Conservation (phyloP, 1,140 invertebrate genomes). For the Lordiphosa collinella region DNA sequence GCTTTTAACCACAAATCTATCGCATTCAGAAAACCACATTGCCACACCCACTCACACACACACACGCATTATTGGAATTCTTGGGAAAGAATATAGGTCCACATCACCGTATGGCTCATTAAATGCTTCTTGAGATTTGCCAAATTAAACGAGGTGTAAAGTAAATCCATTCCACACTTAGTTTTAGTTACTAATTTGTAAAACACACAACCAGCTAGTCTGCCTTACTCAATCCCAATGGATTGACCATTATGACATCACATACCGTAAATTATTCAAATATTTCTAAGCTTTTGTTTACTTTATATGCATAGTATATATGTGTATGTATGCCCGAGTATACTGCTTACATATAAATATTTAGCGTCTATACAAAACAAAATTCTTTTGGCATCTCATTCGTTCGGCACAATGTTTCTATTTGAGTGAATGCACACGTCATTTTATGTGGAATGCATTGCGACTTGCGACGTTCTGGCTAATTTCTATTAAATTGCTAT, state of each 20-base stretch:
- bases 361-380: conserved; percentile 8
- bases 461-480: conserved; percentile 22
- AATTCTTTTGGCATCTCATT: conserved; percentile 36
- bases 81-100: neutral
- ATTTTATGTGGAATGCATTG: conserved; percentile 57
- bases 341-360: neutral
- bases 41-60: conserved; percentile 3
- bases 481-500: conserved; percentile 48
- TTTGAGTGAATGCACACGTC: conserved; percentile 63
- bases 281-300: conserved; percentile 46
- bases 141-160: neutral
- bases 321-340: neutral
- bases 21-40: neutral
- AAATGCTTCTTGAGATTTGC: neutral
- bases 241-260: conserved; percentile 67
- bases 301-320: conserved; percentile 35
- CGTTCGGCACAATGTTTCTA: conserved; percentile 61
- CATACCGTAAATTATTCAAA: conserved; percentile 70
- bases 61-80: neutral
- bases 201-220: conserved; percentile 13
- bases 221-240: conserved; percentile 16
- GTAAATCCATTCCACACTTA: conserved; percentile 1
- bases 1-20: conserved; percentile 4
- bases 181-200: conserved; percentile 18
- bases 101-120: neutral